Base-by-base conservation (phyloP, 2,797 vertebrate species). In the Amblyraja radiata region DNA sequence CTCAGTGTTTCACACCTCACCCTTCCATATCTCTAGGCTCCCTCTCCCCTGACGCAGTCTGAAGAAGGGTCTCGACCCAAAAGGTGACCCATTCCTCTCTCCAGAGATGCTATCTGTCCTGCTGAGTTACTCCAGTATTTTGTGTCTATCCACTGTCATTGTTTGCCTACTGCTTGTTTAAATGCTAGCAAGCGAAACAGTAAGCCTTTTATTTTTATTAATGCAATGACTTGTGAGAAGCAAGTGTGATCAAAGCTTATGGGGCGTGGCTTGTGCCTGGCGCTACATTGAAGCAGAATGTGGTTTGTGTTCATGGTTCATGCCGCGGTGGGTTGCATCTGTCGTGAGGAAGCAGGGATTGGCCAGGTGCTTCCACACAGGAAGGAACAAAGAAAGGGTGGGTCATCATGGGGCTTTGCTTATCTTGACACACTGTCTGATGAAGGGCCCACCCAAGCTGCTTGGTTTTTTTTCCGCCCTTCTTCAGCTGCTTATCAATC, bases 361-460 rank as follows among this genome's bases (percentile, higher is more conserved):
- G n/a, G n/a, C 61, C 84, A 88, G n/a, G 61, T 88, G 84, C 63
- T 88, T 68, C 84, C 84, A 28, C 84, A 88, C 84, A 88, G 61
- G n/a, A 68, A 88, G 84, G 84, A 23, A 36, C 46, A 36, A 54
- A 88, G 68, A 36, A 88, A 88, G 61, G 84, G 61, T 88, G 84
- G 84, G 84, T 46, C 63, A 68, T 21, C 21, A 88, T 36, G 84
- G 84, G 84, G 84, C 61, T 88, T 68, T 63, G 65, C 63, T 88
- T 88, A 88, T 88, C 84, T 88, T 68, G 58, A 88, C 39, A 83
- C 18, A 32, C 28, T 68, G 84, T 32, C 16, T 68, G n/a, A 88
- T 21, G 61, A 68, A 88, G 84, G 84, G 6, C 84, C 84, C 84
- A 68, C 84, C 84, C 84, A 88, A 88, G 65, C 10, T 23, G 18